Conservation (phyloP, 2,113 vertebrate species). For the Sinocyclocheilus grahami region DNA sequence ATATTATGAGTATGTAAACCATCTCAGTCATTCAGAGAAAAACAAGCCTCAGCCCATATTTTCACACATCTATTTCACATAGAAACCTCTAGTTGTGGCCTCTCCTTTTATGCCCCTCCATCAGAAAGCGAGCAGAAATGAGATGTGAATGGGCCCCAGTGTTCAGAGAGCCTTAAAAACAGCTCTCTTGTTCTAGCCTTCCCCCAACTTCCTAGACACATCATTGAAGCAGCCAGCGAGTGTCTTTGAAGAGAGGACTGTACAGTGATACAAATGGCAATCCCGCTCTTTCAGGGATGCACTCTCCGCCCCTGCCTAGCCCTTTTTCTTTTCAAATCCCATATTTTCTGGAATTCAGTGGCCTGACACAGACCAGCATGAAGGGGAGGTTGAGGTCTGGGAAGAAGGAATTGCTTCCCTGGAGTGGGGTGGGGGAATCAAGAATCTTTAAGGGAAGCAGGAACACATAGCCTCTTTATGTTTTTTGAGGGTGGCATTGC, state of each 20-base stretch:
- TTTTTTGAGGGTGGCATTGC: constrained; percentile 68
- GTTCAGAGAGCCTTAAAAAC: constrained; percentile 67
- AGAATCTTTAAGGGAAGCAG: constrained; percentile 48
- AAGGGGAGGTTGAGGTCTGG: constrained; percentile 51
- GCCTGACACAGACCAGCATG: constrained; percentile 34
- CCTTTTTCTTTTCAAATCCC: constrained; percentile 49
- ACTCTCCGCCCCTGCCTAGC: constrained; percentile 39
- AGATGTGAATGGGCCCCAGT: constrained; percentile 72
- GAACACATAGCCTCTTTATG: constrained; percentile 78
- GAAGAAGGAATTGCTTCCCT: constrained; percentile 42
- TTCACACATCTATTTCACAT: constrained; percentile 40
- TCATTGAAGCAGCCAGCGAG: constrained; percentile 64
- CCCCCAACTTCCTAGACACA: constrained; percentile 58
- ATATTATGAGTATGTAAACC: constrained; percentile 6
- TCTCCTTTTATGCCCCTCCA: constrained; percentile 57
- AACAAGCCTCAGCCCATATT: constrained; percentile 28
- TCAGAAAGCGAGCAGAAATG: constrained; percentile 63
- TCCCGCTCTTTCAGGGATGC: constrained; percentile 62
- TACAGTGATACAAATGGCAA: constrained; percentile 65
- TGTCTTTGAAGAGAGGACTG: constrained; percentile 63
- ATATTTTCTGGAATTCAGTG: constrained; percentile 43
- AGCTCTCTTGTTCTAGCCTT: constrained; percentile 67
- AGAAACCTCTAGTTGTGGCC: constrained; percentile 48
- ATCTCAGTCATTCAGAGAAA: constrained; percentile 22
- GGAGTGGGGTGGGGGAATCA: constrained; percentile 34